Conservation (phyloP, 2,797 vertebrate species). For the Hybognathus amarus region DNA sequence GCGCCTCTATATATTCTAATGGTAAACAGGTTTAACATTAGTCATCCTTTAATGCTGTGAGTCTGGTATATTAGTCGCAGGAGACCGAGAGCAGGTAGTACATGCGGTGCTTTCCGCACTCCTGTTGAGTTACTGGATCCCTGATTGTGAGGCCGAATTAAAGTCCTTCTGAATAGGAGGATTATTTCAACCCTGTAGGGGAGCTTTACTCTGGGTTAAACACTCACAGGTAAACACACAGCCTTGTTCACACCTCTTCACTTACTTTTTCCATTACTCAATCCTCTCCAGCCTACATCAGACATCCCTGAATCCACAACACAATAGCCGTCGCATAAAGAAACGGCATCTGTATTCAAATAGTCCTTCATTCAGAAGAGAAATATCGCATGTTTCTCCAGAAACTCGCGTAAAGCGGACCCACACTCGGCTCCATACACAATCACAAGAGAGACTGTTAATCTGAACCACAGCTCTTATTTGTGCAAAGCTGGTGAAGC, state of each 20-base stretch:
- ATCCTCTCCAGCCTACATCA: conserved; percentile 31
- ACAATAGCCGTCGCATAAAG: conserved; percentile 51
- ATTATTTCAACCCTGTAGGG: conserved; percentile 46
- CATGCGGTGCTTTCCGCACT: conserved; percentile 17
- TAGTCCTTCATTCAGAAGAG: conserved; percentile 40
- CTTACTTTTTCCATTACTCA: conserved; percentile 39
- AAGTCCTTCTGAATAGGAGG: conserved; percentile 45
- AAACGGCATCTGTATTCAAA: conserved; percentile 51
- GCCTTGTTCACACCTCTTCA: conserved; percentile 23
- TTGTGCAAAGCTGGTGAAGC: conserved; percentile 53
- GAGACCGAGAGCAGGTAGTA: conserved; percentile 3
- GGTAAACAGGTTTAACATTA: conserved; percentile 32
- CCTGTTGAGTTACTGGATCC: conserved; percentile 38
- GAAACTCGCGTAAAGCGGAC: conserved; percentile 41
- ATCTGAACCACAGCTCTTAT: conserved; percentile 49
- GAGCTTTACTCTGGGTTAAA: conserved; percentile 47
- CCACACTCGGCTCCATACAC: conserved; percentile 41
- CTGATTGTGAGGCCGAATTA: conserved; percentile 48
- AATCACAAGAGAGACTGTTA: conserved; percentile 43
- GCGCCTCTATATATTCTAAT: not conserved
- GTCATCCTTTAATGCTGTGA: conserved; percentile 20
- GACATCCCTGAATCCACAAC: not conserved
- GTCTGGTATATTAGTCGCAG: not conserved
- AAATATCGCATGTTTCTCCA: conserved; percentile 52
- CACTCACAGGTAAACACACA: conserved; percentile 32